A percentile compares a stretch with the other conserved stretches of the same genome.
These are phyloP conservation scores for Carapus acus DNA, from an alignment of 2,797 vertebrate species.

Conservation along the genomic window DNA sequence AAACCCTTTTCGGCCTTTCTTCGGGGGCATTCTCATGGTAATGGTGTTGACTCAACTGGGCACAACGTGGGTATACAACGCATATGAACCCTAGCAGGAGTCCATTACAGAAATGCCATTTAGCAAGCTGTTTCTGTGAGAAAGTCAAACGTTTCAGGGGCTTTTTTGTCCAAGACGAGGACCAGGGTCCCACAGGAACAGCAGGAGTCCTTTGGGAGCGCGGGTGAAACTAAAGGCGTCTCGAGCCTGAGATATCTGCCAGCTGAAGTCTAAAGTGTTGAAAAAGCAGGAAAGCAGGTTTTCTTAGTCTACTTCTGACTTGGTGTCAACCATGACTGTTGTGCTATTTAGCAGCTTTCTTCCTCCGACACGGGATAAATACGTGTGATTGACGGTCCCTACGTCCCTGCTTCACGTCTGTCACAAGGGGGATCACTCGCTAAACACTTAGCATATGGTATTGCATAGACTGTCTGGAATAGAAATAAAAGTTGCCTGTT, in stretches of 20 bases:
- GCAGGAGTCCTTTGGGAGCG: constrained; percentile 70
- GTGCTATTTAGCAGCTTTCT: constrained; percentile 51
- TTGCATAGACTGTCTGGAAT: no score
- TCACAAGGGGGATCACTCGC: background rate
- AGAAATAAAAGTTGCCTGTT: no score
- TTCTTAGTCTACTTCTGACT: constrained; percentile 56
- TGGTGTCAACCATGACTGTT: constrained; percentile 61
- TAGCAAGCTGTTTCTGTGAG: constrained; percentile 82
- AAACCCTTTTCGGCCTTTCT: constrained; percentile 71
- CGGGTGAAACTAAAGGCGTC: constrained; percentile 66
- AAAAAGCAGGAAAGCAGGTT: constrained; percentile 69
- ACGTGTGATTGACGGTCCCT: constrained; percentile 24
- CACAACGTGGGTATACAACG: constrained; percentile 74
- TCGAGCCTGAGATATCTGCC: constrained; percentile 71
- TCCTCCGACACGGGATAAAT: constrained; percentile 47
- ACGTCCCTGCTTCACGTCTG: background rate
- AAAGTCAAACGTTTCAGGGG: constrained; percentile 80
- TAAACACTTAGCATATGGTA: background rate
- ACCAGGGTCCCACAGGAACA: constrained; percentile 66
- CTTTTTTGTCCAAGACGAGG: constrained; percentile 66
- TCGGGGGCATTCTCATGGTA: constrained; percentile 77
- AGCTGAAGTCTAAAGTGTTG: constrained; percentile 70
- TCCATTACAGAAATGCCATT: constrained; percentile 82
- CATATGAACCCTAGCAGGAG: constrained; percentile 84
- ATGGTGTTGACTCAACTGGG: constrained; percentile 84